Evolutionary conservation across 2,797 vertebrate genomes (phyloP).

Genomic region (Tympanoctomys barrerae): DNA sequence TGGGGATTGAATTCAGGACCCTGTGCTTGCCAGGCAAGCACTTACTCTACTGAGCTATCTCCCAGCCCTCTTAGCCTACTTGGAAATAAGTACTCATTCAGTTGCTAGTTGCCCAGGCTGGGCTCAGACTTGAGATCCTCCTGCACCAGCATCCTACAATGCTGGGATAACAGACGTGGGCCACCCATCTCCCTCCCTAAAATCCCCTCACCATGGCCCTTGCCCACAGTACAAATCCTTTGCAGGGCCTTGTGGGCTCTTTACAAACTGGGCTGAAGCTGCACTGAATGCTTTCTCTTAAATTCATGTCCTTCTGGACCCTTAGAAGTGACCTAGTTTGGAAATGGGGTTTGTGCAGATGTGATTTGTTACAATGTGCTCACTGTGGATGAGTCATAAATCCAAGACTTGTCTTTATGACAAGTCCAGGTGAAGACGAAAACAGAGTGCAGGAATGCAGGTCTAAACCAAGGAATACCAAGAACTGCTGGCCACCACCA

Average conservation of each 20-base stretch:
- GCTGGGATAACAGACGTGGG: background rate
- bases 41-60: background rate
- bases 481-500: background rate
- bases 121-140: background rate
- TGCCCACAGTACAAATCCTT: background rate
- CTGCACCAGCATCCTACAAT: background rate
- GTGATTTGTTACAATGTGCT: background rate
- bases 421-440: background rate
- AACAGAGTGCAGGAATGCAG: background rate
- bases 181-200: background rate
- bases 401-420: background rate
- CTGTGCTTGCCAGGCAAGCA: no score
- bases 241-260: background rate
- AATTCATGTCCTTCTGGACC: background rate
- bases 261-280: background rate
- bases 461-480: background rate
- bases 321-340: slow-evolving; percentile 2
- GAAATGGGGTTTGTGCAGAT: background rate
- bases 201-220: background rate
- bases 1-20: background rate
- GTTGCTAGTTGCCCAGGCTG: background rate
- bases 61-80: background rate
- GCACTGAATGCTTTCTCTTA: background rate
- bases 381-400: background rate
- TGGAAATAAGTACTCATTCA: background rate